phyloP scores from a whole-genome alignment of 2,888 invertebrate genomes.

The Noctua janthina region DNA sequence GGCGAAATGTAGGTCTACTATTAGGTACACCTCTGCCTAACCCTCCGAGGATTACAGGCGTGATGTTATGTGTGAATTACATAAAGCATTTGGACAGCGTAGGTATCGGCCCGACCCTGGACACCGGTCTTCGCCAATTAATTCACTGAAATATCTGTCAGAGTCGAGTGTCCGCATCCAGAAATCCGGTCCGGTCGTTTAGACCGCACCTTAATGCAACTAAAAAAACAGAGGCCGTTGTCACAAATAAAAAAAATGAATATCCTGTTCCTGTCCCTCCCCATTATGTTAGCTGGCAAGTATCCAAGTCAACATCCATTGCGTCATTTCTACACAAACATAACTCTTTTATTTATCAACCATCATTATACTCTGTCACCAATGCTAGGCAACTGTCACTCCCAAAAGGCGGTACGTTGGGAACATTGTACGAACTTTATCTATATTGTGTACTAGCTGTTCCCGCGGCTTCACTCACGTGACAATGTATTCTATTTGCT shows the following conservation, averaged over 20 bases:
- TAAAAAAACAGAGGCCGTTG: slow-evolving; percentile 15
- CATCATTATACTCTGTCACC: slow-evolving; percentile 6
- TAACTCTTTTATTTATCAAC: slow-evolving; percentile 35
- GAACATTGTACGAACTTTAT: not conserved
- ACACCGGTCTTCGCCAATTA: not conserved
- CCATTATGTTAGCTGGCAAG: slow-evolving; percentile 48
- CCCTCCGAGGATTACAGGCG: too few species aligned
- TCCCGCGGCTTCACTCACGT: not conserved
- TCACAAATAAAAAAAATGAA: slow-evolving; percentile 25
- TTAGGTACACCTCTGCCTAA: too few species aligned
- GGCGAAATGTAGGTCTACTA: too few species aligned
- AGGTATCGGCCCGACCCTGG: not conserved
- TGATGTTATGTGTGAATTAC: too few species aligned
- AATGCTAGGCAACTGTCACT: not conserved
- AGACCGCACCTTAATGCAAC: not conserved
- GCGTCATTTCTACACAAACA: slow-evolving; percentile 31
- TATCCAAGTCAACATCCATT: slow-evolving; percentile 47
- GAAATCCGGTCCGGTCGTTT: not conserved
- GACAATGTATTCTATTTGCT: not conserved
- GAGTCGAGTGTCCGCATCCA: not conserved
- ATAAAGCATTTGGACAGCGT: not conserved
- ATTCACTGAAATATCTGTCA: not conserved
- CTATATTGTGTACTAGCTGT: not conserved
- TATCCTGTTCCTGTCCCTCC: slow-evolving; percentile 12
- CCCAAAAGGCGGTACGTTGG: not conserved